Evolutionary conservation across 1,140 invertebrate species (phyloP).

Genomic region (Armadillidium nasatum): DNA sequence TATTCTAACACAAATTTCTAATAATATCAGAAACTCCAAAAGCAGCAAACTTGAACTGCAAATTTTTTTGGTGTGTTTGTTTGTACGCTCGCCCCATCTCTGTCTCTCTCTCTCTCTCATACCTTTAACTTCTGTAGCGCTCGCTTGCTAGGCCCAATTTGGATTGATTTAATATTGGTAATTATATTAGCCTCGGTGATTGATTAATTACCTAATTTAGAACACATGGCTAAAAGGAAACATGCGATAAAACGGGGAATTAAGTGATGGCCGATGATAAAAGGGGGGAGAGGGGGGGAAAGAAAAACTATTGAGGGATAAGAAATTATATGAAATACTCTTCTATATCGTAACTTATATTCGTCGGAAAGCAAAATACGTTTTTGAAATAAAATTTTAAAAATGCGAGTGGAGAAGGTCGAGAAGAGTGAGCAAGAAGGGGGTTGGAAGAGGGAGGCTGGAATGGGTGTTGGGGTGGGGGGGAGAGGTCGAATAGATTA

Average conservation of each 20-base stretch:
- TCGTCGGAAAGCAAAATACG: no score
- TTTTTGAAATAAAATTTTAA: no score
- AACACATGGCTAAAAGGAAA: slow-evolving; percentile 17
- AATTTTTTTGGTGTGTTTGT: not conserved
- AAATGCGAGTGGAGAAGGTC: no score
- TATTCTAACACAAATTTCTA: slow-evolving; percentile 14
- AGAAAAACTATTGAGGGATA: no score
- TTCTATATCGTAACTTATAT: no score
- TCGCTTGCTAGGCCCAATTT: slow-evolving; percentile 28
- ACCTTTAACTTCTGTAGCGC: slow-evolving; percentile 5
- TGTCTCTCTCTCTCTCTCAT: no score
- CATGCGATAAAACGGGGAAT: not conserved
- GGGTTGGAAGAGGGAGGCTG: no score
- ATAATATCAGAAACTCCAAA: slow-evolving; percentile 1
- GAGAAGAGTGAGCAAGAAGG: no score
- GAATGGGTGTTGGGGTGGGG: no score
- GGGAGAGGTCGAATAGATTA: no score
- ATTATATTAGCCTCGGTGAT: slow-evolving; percentile 40
- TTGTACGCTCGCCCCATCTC: no score
- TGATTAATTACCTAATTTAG: slow-evolving; percentile 41
- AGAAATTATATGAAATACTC: no score
- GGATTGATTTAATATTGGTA: slow-evolving; percentile 42
- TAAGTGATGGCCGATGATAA: not conserved
- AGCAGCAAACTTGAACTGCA: not conserved
- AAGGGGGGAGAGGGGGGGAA: not conserved